phyloP scores from a whole-genome alignment of 1,140 invertebrate species.

The Solenopsis invicta region DNA sequence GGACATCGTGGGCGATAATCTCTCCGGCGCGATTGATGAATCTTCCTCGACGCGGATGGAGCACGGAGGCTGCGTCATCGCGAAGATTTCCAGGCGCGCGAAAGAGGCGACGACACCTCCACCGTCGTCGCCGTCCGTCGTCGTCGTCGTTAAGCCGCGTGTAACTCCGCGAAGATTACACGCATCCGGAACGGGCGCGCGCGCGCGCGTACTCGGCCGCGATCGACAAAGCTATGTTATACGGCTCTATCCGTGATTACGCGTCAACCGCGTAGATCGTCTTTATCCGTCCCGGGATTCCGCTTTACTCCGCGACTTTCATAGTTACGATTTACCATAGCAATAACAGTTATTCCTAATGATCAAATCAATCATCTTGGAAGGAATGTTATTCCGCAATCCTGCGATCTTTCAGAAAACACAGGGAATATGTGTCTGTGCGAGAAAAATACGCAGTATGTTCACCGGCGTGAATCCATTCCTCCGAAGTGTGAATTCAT shows the following conservation, averaged over 20 bases:
- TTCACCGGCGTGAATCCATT: background rate
- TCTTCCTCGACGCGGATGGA: conserved; percentile 17
- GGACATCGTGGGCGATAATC: conserved; percentile 51
- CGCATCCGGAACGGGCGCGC: conserved; percentile 44
- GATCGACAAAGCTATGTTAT: conserved; percentile 33
- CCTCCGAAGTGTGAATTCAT: background rate
- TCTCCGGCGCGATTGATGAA: conserved; percentile 46
- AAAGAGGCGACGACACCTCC: conserved; percentile 47
- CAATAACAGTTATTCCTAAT: conserved; percentile 32
- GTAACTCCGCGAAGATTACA: conserved; percentile 45
- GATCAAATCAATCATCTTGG: conserved; percentile 33
- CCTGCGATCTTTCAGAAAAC: background rate
- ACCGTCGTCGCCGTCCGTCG: background rate
- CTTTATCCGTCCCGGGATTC: conserved; percentile 2
- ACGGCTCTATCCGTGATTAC: background rate
- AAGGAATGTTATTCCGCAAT: conserved; percentile 26
- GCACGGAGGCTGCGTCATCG: conserved; percentile 52
- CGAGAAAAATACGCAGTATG: background rate
- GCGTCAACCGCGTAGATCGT: conserved; percentile 15
- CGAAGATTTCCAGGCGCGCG: conserved; percentile 38
- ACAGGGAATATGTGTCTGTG: background rate
- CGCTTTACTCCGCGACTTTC: background rate
- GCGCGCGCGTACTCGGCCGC: background rate
- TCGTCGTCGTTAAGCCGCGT: conserved; percentile 26
- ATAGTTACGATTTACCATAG: conserved; percentile 28